phyloP scores from a whole-genome alignment of 2,797 vertebrate species.

The Lemur catta region DNA sequence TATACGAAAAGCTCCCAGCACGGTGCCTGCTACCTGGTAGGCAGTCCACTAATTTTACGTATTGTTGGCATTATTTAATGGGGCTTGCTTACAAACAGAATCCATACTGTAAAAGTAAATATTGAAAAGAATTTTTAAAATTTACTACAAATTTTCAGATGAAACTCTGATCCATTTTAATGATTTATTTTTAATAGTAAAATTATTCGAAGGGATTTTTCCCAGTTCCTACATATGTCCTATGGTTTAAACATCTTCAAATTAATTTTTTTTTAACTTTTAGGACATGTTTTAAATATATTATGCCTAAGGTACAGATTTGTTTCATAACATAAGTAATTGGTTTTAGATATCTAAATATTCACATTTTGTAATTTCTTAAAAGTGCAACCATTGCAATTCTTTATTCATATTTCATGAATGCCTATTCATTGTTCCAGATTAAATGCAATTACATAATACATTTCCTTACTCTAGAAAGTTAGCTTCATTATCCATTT shows the following conservation, averaged over 20 bases:
- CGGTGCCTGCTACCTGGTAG: neutral
- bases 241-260: neutral
- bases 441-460: neutral
- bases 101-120: neutral
- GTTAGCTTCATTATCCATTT: constrained; percentile 10
- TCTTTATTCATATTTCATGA: constrained; percentile 32
- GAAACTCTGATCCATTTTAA: neutral
- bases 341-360: constrained; percentile 6
- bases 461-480: neutral
- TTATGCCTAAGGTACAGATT: neutral
- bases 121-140: neutral
- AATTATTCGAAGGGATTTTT: neutral
- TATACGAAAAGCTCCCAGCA: neutral
- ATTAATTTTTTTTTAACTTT: neutral
- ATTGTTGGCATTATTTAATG: neutral
- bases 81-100: neutral
- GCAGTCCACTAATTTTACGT: neutral
- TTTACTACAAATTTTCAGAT: neutral
- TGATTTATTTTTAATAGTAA: neutral
- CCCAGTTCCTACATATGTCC: neutral
- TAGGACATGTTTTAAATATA: neutral
- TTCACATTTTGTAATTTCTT: constrained; percentile 37
- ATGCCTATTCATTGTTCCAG: constrained; percentile 10
- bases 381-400: neutral
- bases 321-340: neutral